Conservation (phyloP, 2,113 vertebrate genomes). For the Dasyurus viverrinus region DNA sequence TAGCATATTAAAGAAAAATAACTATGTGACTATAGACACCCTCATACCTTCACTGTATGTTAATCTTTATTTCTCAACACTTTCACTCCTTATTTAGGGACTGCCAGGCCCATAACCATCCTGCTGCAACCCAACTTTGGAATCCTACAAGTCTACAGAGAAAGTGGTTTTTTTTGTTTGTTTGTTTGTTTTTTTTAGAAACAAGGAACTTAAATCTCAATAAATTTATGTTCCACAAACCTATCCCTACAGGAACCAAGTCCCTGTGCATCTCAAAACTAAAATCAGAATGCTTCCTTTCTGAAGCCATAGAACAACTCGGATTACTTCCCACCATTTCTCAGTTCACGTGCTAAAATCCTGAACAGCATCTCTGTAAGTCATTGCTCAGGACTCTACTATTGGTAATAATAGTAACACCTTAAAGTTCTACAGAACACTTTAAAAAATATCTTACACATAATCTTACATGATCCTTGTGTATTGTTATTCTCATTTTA, state of each 20-base stretch:
- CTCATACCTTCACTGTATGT: background rate
- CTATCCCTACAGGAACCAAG: background rate
- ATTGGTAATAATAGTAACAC: background rate
- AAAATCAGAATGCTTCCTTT: background rate
- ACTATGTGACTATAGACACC: background rate
- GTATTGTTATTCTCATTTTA: background rate
- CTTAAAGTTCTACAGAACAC: background rate
- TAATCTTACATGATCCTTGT: background rate
- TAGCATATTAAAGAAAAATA: background rate
- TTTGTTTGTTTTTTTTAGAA: too few species aligned
- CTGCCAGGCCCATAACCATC: background rate
- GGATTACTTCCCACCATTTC: background rate
- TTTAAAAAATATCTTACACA: background rate
- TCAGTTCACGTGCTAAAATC: background rate
- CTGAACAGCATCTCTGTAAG: background rate
- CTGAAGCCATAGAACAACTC: background rate
- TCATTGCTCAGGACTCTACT: background rate
- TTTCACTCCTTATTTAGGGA: background rate
- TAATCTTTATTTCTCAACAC: conserved; percentile 7
- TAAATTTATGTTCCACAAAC: background rate
- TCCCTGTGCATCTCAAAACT: background rate
- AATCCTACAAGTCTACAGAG: background rate
- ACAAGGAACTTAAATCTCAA: background rate
- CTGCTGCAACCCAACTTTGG: background rate
- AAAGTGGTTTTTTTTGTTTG: background rate